A percentile compares a stretch with the other conserved stretches of the same genome.
Evolutionary conservation across 2,797 vertebrate genomes (phyloP).

Genomic region (Cyclura pinguis): DNA sequence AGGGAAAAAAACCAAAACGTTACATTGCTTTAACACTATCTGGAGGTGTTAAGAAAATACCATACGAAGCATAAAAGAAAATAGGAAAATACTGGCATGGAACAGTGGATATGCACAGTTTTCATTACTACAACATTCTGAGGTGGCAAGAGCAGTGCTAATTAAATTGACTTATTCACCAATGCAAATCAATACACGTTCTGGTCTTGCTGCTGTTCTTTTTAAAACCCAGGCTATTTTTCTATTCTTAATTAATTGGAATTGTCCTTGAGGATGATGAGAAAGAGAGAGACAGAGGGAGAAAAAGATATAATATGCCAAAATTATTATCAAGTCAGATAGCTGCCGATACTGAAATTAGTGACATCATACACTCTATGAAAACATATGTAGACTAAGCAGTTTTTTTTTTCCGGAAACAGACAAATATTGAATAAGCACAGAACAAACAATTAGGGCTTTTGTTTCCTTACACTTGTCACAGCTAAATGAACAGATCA

Average conservation of each 20-base stretch:
- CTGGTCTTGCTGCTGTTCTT: conserved; percentile 25
- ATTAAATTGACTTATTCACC: conserved; percentile 24
- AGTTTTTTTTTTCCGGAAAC: neutral
- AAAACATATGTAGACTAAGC: conserved; percentile 19
- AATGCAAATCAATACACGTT: neutral
- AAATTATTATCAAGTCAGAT: conserved; percentile 30
- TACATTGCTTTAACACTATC: conserved; percentile 29
- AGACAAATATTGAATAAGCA: neutral
- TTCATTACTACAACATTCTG: conserved; percentile 16
- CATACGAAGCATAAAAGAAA: conserved; percentile 6
- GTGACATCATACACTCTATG: neutral
- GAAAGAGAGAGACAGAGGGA: too few relatives aligned
- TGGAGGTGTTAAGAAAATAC: conserved; percentile 46
- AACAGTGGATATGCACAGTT: neutral
- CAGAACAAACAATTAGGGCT: neutral
- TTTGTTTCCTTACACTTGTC: conserved; percentile 19
- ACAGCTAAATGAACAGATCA: neutral
- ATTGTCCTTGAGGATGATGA: conserved; percentile 29
- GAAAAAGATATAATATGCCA: neutral
- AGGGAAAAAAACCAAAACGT: neutral
- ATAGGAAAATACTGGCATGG: neutral
- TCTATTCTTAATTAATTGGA: conserved; percentile 43
- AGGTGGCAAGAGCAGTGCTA: neutral
- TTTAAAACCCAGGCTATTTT: conserved; percentile 12
- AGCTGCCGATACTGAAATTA: conserved; percentile 22